A percentile compares a stretch with the other conserved stretches of the same genome.
These are phyloP conservation scores for Rhagonycha lutea DNA, from an alignment of 2,888 invertebrate species.

Conservation along the genomic window DNA sequence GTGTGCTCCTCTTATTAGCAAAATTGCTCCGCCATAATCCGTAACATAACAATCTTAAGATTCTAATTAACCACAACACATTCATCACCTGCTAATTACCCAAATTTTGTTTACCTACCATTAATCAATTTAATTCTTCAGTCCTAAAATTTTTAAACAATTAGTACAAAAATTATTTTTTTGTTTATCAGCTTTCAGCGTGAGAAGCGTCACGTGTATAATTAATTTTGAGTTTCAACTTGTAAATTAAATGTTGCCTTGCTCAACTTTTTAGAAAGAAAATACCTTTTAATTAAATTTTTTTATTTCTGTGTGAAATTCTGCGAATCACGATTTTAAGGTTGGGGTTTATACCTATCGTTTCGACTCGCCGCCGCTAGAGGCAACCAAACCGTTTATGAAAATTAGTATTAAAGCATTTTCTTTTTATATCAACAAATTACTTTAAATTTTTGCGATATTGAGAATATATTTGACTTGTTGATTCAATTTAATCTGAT, in stretches of 20 bases:
- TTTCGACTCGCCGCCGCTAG: not conserved
- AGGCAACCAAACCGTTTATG: not conserved
- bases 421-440: too few relatives aligned
- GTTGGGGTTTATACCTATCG: not conserved
- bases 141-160: not conserved
- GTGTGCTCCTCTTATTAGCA: not conserved
- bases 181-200: not conserved
- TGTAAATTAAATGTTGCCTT: not conserved
- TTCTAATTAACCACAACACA: not conserved
- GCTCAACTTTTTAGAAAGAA: too few relatives aligned
- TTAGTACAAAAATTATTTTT: not conserved
- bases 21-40: not conserved
- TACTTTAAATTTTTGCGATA: too few relatives aligned
- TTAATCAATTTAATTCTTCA: not conserved
- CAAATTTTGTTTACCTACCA: not conserved
- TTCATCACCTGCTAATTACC: not conserved
- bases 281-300: not conserved
- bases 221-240: not conserved
- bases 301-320: not conserved
- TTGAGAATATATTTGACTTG: too few relatives aligned
- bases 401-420: too few relatives aligned
- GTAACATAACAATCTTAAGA: not conserved
- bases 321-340: not conserved
- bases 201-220: not conserved
- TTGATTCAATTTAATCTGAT: too few relatives aligned